These are phyloP conservation scores for Xanthostigma xanthostigma DNA, from an alignment of 2,888 invertebrate species.

Conservation along the genomic window DNA sequence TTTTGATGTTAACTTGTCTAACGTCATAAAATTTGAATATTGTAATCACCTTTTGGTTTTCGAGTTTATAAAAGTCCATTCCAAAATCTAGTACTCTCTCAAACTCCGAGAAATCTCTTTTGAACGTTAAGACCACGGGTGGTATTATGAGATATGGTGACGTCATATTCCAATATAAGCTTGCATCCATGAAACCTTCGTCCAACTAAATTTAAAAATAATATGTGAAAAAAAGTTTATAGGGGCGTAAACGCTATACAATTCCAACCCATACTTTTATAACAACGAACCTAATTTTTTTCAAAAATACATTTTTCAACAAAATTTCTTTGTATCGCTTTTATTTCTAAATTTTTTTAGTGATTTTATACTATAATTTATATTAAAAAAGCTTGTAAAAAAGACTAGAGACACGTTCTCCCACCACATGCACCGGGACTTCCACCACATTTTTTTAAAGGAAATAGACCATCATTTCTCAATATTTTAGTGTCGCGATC, in stretches of 20 bases:
- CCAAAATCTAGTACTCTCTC: slow-evolving; percentile 49
- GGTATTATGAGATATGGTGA: slow-evolving; percentile 50
- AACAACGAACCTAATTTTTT: slow-evolving; percentile 5
- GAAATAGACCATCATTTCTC: too few relatives aligned
- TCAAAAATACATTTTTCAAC: too few relatives aligned
- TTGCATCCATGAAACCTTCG: slow-evolving; percentile 45
- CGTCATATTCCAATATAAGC: slow-evolving; percentile 45
- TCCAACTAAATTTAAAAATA: slow-evolving; percentile 31
- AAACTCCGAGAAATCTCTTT: slow-evolving; percentile 49
- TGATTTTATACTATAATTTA: too few relatives aligned
- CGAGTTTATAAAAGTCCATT: slow-evolving; percentile 41
- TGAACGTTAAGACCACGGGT: slow-evolving; percentile 44
- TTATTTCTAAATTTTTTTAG: too few relatives aligned
- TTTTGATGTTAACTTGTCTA: too few relatives aligned
- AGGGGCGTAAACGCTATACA: not conserved
- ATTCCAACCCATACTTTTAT: not conserved
- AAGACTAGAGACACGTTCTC: too few relatives aligned
- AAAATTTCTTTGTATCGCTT: too few relatives aligned
- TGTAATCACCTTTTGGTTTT: slow-evolving; percentile 14
- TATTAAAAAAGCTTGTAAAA: too few relatives aligned
- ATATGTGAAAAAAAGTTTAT: not conserved
- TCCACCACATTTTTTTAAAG: too few relatives aligned
- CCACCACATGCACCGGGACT: too few relatives aligned
- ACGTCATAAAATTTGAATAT: too few relatives aligned
- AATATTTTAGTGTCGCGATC: too few relatives aligned